Evolutionary conservation across 2,113 vertebrate genomes (phyloP).

Genomic region (Uria aalge): DNA sequence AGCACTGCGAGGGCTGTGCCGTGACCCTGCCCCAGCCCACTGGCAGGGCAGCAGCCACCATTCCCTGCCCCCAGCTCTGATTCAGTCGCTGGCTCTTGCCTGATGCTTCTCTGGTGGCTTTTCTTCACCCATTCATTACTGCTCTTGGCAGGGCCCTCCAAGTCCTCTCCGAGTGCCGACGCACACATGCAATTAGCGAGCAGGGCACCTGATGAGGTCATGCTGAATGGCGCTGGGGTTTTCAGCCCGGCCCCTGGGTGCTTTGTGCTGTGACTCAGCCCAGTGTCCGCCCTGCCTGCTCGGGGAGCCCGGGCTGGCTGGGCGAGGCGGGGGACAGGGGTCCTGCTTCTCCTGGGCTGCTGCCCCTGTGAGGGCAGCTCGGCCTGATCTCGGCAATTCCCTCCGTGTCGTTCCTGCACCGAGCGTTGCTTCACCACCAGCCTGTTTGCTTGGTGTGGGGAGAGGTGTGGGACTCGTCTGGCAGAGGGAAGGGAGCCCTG

Average conservation of each 20-base stretch:
- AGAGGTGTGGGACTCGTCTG: neutral
- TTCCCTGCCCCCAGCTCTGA: neutral
- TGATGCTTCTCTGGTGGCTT: neutral
- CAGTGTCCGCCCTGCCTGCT: neutral
- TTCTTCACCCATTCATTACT: neutral
- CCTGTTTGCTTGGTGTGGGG: neutral
- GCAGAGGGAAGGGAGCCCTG: neutral
- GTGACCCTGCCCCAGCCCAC: neutral
- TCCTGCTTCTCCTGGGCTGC: neutral
- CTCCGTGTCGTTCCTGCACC: neutral
- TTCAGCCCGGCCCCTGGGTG: neutral
- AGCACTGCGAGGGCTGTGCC: fast-evolving
- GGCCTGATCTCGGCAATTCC: neutral
- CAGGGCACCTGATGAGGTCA: constrained; percentile 35
- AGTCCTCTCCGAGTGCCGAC: neutral
- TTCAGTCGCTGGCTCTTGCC: neutral
- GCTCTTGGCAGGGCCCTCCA: neutral
- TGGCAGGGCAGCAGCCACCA: neutral
- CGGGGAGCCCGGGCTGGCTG: neutral
- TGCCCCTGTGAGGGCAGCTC: neutral
- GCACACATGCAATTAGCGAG: neutral
- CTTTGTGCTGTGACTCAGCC: constrained; percentile 36
- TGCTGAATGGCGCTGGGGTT: neutral
- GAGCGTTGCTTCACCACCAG: neutral
- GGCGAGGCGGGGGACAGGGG: fast-evolving